Evolutionary conservation across 2,113 vertebrate genomes (phyloP), one percentile per base, ranked within the genome.

Genomic region (Syrrhaptes paradoxus): DNA sequence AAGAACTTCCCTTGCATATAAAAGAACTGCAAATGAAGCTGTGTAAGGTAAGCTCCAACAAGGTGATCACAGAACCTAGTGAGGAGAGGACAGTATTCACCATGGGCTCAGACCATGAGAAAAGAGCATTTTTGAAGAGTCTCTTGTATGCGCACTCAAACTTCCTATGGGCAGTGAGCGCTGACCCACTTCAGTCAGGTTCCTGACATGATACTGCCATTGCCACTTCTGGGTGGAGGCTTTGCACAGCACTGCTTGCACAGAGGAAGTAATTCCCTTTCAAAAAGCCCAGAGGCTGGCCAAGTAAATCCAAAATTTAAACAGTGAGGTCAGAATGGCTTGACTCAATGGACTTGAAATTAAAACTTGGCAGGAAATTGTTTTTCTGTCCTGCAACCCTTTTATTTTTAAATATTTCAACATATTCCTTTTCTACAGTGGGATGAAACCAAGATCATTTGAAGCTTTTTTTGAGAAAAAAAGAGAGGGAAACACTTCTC

Each of bases 321-420:
- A 70, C 36, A 80, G 10, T 77, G 68, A 95, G 24, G 48, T 89
- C 48, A 78, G 73, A 95, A 84, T 78, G 63, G 43, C 59, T 83
- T 85, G 45, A 76, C 34, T 83, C 46, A 63, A 74, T 16, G 55
- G 38, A 38, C 72, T 84, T 18, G 18, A 77, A 93, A 88, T 32
- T 74, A 62, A 86, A 92, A 8, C 24, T 77, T 90, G 63, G 59
- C 90, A 93, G 34, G 8, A 46, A 92, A 74, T 8, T 20, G 4
- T 13, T 89, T 83, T 86, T 89, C 55, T 10, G 2, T 74, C 20
- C 59, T 2, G 0, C 34, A 83, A 52, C 6, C 16, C 10, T 77
- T 71, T 86, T 80, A 68, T 86, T 94, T 93, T 93, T 55, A 77
- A 74, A 63, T 73, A 81, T 77, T 86, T 74, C 24, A 75, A 31